Percentiles rank a stretch among this genome's conserved stretches.
Conservation (phyloP, 2,888 invertebrate genomes). For the Subacronicta megacephala region DNA sequence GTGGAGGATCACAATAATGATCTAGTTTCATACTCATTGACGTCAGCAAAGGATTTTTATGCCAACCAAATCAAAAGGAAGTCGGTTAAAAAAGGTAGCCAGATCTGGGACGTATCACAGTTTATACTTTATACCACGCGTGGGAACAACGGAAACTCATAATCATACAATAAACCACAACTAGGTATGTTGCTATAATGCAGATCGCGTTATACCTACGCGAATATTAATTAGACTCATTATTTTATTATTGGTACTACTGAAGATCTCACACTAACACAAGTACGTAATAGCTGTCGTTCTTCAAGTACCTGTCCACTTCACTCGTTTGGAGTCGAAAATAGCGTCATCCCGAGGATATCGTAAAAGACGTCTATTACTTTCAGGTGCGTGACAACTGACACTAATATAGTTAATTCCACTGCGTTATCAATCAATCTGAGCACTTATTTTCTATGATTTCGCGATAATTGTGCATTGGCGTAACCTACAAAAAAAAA, state of each 20-base stretch:
- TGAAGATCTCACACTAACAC: conserved; percentile 31
- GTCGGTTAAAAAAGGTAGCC: conserved; percentile 23
- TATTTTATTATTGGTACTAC: conserved; percentile 24
- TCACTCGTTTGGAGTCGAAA: conserved; percentile 2
- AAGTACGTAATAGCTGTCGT: conserved; percentile 29
- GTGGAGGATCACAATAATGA: conserved; percentile 9
- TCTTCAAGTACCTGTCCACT: conserved; percentile 30
- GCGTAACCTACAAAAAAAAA: too few relatives aligned
- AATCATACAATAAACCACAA: conserved; percentile 67
- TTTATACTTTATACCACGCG: conserved; percentile 39
- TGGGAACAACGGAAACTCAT: conserved; percentile 66
- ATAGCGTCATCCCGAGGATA: conserved; percentile 10
- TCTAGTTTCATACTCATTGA: conserved; percentile 6
- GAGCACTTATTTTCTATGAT: too few relatives aligned
- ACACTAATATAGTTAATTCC: too few relatives aligned
- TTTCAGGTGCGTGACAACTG: neutral
- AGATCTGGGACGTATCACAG: conserved; percentile 35
- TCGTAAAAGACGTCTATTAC: conserved; percentile 3
- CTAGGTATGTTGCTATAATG: conserved; percentile 46
- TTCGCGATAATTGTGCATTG: too few relatives aligned
- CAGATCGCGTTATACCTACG: conserved; percentile 50
- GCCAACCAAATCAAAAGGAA: conserved; percentile 33
- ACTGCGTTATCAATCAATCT: too few relatives aligned
- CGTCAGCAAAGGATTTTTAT: conserved; percentile 7
- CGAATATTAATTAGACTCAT: conserved; percentile 26